Percentiles rank a stretch among this genome's conserved stretches.
These are phyloP conservation scores for Empis stercorea DNA, from an alignment of 2,888 invertebrate species.

Conservation along the genomic window DNA sequence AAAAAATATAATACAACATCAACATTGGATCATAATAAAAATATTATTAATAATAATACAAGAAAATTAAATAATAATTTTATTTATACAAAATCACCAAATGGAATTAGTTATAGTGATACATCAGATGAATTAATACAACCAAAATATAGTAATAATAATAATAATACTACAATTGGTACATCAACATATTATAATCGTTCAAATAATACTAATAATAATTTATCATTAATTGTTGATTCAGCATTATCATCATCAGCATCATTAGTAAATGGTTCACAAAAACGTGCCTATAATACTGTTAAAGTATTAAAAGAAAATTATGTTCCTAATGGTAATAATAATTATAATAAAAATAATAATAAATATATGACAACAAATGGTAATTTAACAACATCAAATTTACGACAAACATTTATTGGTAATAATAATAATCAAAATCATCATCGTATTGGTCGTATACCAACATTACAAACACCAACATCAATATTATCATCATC, in stretches of 20 bases:
- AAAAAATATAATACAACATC: no score
- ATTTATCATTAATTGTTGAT: no score
- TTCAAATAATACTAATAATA: not conserved
- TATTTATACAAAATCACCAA: constrained; percentile 18
- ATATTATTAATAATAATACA: not conserved
- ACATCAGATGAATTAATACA: constrained; percentile 20
- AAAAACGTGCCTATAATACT: constrained; percentile 31
- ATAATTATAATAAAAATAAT: constrained; percentile 3
- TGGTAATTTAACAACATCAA: constrained; percentile 1
- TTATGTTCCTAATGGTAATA: constrained; percentile 18
- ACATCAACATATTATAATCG: not conserved
- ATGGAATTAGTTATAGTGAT: constrained; percentile 18
- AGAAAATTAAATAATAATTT: not conserved
- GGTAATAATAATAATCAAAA: not conserved
- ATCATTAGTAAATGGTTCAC: constrained; percentile 13
- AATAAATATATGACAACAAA: not conserved
- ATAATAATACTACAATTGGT: constrained; percentile 2
- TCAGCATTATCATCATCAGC: no score
- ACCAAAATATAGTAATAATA: constrained; percentile 22
- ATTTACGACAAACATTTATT: not conserved
- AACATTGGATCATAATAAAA: not conserved
- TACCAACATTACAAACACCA: constrained; percentile 18
- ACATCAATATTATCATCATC: constrained; percentile 8
- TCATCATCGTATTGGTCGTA: not conserved
- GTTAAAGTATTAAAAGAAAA: constrained; percentile 31